Conservation (phyloP, 2,888 invertebrate genomes). For the Tolmerus cingulatus region DNA sequence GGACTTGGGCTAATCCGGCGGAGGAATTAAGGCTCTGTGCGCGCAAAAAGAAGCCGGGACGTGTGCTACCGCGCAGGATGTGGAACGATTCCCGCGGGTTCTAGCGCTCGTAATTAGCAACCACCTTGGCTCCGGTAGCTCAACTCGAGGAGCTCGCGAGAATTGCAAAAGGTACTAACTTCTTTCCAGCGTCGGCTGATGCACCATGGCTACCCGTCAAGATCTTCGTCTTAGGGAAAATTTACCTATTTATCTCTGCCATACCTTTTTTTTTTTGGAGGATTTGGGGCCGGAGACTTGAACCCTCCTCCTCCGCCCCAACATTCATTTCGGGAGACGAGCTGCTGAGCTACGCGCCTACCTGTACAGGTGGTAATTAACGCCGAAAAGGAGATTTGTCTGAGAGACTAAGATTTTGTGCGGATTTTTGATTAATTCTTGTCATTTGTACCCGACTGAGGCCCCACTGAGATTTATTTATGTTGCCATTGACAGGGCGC, state of each 20-base stretch:
- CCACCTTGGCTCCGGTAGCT: background rate
- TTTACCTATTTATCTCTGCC: conserved; percentile 33
- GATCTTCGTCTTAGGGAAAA: conserved; percentile 2
- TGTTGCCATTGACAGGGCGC: background rate
- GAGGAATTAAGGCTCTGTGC: background rate
- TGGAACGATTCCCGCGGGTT: background rate
- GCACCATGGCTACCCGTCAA: background rate
- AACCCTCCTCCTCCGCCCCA: background rate
- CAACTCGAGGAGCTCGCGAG: background rate
- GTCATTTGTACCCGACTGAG: conserved; percentile 9
- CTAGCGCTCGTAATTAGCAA: conserved; percentile 5
- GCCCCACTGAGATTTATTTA: background rate
- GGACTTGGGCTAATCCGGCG: background rate
- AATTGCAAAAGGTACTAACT: background rate
- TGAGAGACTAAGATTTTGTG: background rate
- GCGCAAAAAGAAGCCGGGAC: background rate
- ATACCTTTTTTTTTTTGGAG: conserved; percentile 28
- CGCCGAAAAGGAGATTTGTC: conserved; percentile 31
- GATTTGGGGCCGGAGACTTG: background rate
- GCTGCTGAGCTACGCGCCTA: conserved; percentile 10
- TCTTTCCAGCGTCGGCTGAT: background rate
- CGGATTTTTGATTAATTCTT: conserved; percentile 35
- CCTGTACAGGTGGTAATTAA: conserved; percentile 27
- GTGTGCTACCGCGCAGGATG: conserved; percentile 15
- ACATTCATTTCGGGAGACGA: background rate